A percentile compares a stretch with the other conserved stretches of the same genome.
phyloP scores from a whole-genome alignment of 2,888 invertebrate species.

The Cyclophora albipunctata region DNA sequence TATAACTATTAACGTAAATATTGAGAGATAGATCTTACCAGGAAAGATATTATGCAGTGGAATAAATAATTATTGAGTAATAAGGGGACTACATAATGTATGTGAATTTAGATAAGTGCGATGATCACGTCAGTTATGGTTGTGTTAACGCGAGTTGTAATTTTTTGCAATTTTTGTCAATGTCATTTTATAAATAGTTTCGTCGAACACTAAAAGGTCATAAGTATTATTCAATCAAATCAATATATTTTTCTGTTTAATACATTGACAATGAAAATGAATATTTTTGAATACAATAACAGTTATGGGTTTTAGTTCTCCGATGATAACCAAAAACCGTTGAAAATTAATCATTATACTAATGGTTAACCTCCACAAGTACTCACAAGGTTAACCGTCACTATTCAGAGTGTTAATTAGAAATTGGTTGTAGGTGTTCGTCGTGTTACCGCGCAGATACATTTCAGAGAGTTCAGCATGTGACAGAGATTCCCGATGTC shows the following conservation, averaged over 20 bases:
- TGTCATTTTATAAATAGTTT: background rate
- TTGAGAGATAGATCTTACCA: background rate
- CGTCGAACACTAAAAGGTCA: background rate
- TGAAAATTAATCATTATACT: too few species aligned
- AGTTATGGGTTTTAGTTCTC: too few species aligned
- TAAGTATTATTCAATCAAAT: background rate
- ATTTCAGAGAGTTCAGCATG: conserved; percentile 75
- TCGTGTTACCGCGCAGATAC: conserved; percentile 76
- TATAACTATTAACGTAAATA: background rate
- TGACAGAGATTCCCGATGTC: conserved; percentile 72
- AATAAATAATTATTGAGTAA: too few species aligned
- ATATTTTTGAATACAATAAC: too few species aligned
- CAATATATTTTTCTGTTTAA: background rate
- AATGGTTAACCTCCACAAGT: too few species aligned
- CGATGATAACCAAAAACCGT: too few species aligned
- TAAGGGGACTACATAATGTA: too few species aligned
- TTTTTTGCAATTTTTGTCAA: background rate
- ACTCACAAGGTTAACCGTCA: too few species aligned
- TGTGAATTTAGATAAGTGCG: too few species aligned
- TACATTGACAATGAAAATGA: too few species aligned
- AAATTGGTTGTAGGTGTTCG: conserved; percentile 59
- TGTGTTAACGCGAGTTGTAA: too few species aligned
- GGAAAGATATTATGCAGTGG: background rate
- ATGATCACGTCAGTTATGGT: too few species aligned
- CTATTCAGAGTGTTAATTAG: background rate